phyloP scores from a whole-genome alignment of 2,113 vertebrate species.

The Galeopterus variegatus region DNA sequence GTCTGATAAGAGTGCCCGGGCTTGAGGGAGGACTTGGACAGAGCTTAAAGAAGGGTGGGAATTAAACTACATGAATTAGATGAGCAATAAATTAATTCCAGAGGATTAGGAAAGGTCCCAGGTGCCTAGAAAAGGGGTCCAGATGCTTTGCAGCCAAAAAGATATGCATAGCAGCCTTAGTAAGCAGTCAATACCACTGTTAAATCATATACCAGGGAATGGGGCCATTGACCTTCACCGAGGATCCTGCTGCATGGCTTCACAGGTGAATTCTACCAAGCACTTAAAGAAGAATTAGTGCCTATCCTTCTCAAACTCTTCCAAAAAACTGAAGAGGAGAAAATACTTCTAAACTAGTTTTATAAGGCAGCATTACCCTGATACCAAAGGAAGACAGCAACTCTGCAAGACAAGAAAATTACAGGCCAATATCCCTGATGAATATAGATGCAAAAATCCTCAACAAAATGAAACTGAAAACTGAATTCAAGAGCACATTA shows the following conservation, averaged over 20 bases:
- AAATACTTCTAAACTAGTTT: neutral
- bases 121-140: neutral
- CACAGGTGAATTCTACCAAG: neutral
- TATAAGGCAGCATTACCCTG: neutral
- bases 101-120: neutral
- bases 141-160: neutral
- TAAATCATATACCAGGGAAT: neutral
- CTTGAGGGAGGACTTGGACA: neutral
- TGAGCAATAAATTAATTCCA: neutral
- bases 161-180: neutral
- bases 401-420: neutral
- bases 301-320: neutral
- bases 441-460: neutral
- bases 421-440: neutral
- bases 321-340: neutral
- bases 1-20: neutral
- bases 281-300: neutral
- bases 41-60: neutral
- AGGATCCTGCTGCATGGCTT: neutral
- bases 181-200: neutral
- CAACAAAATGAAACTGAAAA: neutral
- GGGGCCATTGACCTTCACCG: no score
- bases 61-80: neutral
- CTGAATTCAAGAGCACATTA: neutral
- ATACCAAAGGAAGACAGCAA: neutral